Conservation (phyloP, 2,797 vertebrate species). For the Distichodus sexfasciatus region DNA sequence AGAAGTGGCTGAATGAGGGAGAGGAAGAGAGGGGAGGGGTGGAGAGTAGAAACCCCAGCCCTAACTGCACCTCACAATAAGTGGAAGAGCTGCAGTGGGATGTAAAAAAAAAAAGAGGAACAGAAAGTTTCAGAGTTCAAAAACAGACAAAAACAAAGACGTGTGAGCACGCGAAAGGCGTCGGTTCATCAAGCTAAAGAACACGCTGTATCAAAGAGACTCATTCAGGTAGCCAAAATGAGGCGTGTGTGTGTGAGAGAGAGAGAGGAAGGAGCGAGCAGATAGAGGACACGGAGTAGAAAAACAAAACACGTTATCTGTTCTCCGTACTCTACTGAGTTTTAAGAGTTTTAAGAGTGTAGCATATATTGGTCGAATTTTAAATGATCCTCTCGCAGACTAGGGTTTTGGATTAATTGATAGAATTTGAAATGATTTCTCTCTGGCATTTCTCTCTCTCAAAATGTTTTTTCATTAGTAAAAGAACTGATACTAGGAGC, state of each 20-base stretch:
- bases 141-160: slow-evolving; percentile 11
- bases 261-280: background rate
- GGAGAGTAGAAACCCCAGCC: slow-evolving; percentile 49
- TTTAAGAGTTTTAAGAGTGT: too few species aligned
- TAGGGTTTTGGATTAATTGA: too few species aligned
- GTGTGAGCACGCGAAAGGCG: slow-evolving; percentile 1
- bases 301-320: too few species aligned
- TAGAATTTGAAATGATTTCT: too few species aligned
- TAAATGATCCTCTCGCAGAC: too few species aligned
- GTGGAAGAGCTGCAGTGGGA: slow-evolving; percentile 15
- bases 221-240: background rate
- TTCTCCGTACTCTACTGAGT: too few species aligned
- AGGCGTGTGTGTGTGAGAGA: background rate
- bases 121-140: slow-evolving; percentile 49
- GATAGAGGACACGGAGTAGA: background rate
- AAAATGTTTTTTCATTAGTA: too few species aligned
- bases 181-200: background rate
- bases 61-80: slow-evolving; percentile 48
- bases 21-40: slow-evolving; percentile 28
- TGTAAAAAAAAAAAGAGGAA: slow-evolving; percentile 52
- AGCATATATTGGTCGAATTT: too few species aligned
- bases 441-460: too few species aligned
- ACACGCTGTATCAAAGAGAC: background rate
- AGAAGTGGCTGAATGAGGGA: slow-evolving; percentile 28
- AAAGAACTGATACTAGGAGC: too few species aligned